Conservation (phyloP, 2,888 invertebrate species). For the Pseudococcus longispinus region DNA sequence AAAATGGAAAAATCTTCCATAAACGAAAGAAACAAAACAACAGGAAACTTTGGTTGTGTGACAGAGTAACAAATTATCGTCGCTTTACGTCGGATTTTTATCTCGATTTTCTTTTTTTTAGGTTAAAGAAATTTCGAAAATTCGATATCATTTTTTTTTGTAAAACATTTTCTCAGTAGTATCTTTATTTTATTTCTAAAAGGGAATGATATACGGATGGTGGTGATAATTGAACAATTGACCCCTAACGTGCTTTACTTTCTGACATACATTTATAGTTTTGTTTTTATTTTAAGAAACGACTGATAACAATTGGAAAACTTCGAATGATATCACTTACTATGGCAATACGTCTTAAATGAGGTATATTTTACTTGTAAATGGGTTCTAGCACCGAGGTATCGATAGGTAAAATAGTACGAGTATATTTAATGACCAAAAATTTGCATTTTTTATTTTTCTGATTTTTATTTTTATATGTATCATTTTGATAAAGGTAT, state of each 20-base stretch:
- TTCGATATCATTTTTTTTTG: not conserved
- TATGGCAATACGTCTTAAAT: not conserved
- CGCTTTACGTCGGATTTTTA: not conserved
- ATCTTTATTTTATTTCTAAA: not conserved
- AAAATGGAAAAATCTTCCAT: not conserved
- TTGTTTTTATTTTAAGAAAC: not conserved
- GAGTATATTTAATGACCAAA: not conserved
- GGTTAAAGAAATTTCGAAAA: not conserved
- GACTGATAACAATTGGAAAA: not conserved
- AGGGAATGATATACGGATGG: not conserved
- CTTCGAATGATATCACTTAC: not conserved
- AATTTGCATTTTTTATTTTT: not conserved
- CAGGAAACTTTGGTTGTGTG: not conserved
- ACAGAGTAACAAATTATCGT: not conserved
- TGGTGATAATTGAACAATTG: slow-evolving; percentile 4
- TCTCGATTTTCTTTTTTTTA: not conserved
- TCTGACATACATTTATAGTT: not conserved
- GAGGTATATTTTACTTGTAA: not conserved
- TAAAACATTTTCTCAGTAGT: not conserved
- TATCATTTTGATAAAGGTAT: not conserved
- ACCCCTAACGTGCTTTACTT: not conserved
- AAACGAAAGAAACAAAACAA: not conserved
- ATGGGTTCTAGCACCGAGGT: not conserved
- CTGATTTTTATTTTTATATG: slow-evolving; percentile 9
- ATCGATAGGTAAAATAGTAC: slow-evolving; percentile 5